A percentile compares a stretch with the other conserved stretches of the same genome.
phyloP scores from a whole-genome alignment of 2,797 vertebrate genomes.

The Sebastes jordani region DNA sequence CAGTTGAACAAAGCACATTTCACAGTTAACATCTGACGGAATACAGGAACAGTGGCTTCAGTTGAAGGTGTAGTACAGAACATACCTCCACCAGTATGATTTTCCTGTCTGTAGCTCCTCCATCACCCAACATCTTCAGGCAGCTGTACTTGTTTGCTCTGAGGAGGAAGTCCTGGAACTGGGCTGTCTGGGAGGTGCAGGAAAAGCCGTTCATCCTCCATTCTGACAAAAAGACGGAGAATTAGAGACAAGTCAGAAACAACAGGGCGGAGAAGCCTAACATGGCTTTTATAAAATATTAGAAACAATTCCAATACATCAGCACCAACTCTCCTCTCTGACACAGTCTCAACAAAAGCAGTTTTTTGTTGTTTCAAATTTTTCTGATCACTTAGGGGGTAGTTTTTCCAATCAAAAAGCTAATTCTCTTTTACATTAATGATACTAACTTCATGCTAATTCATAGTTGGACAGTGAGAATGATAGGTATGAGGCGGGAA shows the following conservation, averaged over 20 bases:
- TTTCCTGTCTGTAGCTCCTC: slow-evolving; percentile 79
- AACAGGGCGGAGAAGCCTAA: neutral
- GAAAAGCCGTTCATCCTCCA: slow-evolving; percentile 78
- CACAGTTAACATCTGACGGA: neutral
- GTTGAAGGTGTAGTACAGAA: slow-evolving; percentile 1
- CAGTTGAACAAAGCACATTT: neutral
- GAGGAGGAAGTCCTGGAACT: slow-evolving; percentile 94
- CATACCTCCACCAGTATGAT: slow-evolving; percentile 93
- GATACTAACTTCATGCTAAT: neutral
- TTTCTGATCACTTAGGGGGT: neutral
- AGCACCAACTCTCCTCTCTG: neutral
- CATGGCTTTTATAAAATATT: neutral
- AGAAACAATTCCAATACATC: neutral
- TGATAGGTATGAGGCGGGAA: neutral
- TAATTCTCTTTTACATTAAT: neutral
- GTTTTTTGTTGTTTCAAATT: neutral
- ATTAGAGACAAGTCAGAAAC: neutral
- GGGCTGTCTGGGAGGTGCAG: slow-evolving; percentile 84
- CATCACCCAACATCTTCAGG: slow-evolving; percentile 90
- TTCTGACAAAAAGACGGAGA: slow-evolving; percentile 68
- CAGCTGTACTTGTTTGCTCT: slow-evolving; percentile 93
- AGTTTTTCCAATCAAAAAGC: neutral
- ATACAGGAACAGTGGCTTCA: neutral
- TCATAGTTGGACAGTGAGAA: neutral
- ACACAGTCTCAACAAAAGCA: neutral